Evolutionary conservation across 2,888 invertebrate genomes (phyloP).

Genomic region (Patella pellucida): DNA sequence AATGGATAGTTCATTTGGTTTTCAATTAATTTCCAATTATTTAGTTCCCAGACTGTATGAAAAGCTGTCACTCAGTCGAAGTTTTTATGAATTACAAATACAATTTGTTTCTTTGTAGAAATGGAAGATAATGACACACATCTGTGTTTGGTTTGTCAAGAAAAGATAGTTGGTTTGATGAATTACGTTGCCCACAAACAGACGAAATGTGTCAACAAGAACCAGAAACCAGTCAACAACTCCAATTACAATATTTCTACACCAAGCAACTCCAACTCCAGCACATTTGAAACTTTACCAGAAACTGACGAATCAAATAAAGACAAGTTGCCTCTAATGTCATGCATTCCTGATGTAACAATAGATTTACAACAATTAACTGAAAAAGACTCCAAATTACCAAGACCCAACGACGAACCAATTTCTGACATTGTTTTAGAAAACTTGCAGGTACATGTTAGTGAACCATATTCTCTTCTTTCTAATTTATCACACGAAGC

Average conservation of each 20-base stretch:
- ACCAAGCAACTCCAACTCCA: neutral
- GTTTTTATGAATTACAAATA: neutral
- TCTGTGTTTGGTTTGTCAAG: conserved; percentile 88
- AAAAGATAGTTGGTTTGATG: conserved; percentile 86
- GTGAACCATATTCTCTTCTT: neutral
- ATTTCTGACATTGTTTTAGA: conserved; percentile 1
- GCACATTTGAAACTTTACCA: neutral
- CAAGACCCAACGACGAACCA: neutral
- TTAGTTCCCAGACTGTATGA: neutral
- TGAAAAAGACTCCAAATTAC: neutral
- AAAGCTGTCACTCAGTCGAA: neutral
- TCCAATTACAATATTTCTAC: neutral
- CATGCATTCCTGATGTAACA: neutral
- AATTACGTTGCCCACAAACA: conserved; percentile 89
- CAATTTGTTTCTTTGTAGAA: conserved; percentile 7
- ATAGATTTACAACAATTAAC: neutral
- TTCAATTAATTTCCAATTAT: too few relatives aligned
- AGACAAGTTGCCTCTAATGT: neutral
- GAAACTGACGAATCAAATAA: neutral
- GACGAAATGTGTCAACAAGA: conserved; percentile 74
- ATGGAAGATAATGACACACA: conserved; percentile 83
- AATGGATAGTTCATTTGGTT: too few relatives aligned
- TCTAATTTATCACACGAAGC: neutral
- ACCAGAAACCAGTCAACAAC: neutral
- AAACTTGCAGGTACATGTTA: neutral